Evolutionary conservation across 1,140 invertebrate species (phyloP).

Genomic region (Rhagoletis pomonella): DNA sequence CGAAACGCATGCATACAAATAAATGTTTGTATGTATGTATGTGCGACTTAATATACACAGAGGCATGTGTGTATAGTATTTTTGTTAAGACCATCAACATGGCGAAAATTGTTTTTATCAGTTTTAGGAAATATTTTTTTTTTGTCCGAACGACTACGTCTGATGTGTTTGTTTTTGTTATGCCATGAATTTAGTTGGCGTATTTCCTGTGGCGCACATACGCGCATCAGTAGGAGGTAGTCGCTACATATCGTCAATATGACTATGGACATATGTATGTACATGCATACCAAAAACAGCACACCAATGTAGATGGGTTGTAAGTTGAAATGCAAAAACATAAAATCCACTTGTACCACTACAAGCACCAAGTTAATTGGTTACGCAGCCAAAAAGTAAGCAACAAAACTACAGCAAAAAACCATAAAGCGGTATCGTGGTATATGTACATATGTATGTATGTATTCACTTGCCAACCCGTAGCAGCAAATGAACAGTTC

Average conservation of each 20-base stretch:
- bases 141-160: neutral
- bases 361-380: constrained; percentile 36
- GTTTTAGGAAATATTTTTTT: constrained; percentile 37
- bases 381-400: constrained; percentile 11
- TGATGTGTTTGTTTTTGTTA: neutral
- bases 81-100: constrained; percentile 1
- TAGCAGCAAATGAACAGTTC: neutral
- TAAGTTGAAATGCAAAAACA: constrained; percentile 38
- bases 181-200: constrained; percentile 31
- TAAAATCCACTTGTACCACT: neutral
- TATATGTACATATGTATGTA: too few species aligned
- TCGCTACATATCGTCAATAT: neutral
- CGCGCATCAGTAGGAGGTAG: neutral
- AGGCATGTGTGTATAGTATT: neutral
- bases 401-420: neutral
- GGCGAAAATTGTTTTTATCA: constrained; percentile 45
- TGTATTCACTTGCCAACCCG: too few species aligned
- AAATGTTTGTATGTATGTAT: neutral
- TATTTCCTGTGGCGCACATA: neutral
- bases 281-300: too few species aligned
- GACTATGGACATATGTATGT: neutral
- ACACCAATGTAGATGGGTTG: neutral
- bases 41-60: neutral
- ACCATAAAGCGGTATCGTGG: constrained; percentile 21
- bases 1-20: neutral